These are phyloP conservation scores for Tamandua tetradactyla DNA, from an alignment of 2,797 vertebrate species.

Conservation along the genomic window DNA sequence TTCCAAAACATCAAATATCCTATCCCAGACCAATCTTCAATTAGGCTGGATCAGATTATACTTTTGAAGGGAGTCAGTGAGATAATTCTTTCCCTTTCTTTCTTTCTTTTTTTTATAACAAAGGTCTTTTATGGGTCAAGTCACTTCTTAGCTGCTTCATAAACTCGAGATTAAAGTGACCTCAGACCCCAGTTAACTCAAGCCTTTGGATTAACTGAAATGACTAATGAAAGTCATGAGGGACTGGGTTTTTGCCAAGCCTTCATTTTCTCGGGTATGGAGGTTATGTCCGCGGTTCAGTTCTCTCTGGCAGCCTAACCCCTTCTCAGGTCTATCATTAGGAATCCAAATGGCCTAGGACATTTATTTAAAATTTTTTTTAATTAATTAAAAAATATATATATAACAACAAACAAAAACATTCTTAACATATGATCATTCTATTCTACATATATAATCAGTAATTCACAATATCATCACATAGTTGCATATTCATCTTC, in stretches of 20 bases:
- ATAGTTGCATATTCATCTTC: no score
- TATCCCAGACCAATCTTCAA: neutral
- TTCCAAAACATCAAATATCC: neutral
- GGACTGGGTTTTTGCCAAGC: slow-evolving; percentile 23
- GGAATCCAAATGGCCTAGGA: neutral
- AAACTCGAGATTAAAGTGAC: neutral
- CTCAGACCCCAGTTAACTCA: neutral
- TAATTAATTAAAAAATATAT: no score
- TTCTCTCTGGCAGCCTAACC: neutral
- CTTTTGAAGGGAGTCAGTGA: slow-evolving; percentile 8
- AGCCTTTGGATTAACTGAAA: neutral
- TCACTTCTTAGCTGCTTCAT: slow-evolving; percentile 26
- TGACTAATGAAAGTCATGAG: slow-evolving; percentile 23
- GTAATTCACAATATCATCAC: no score
- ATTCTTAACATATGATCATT: no score
- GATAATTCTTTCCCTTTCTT: neutral
- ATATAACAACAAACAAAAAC: no score
- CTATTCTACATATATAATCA: no score
- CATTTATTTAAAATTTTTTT: no score
- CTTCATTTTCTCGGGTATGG: neutral
- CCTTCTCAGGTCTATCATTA: neutral
- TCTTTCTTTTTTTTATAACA: slow-evolving; percentile 49
- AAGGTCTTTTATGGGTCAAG: slow-evolving; percentile 47
- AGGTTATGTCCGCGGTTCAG: neutral
- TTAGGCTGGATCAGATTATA: neutral